A percentile compares a stretch with the other conserved stretches of the same genome.
These are phyloP conservation scores for Himalopsyche kuldschensis DNA, from an alignment of 2,888 invertebrate species.

Conservation along the genomic window DNA sequence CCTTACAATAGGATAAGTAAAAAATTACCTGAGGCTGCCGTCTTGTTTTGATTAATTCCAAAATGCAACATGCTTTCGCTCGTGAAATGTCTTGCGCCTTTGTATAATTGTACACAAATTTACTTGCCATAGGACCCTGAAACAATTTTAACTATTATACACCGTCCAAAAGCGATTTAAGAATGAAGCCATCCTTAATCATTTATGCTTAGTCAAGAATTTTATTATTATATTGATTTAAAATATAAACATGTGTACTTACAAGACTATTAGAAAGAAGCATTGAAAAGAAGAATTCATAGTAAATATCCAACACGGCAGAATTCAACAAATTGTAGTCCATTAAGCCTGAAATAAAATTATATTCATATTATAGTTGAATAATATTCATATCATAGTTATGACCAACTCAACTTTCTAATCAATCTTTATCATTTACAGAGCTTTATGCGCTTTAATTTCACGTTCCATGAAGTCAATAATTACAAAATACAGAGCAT, in stretches of 20 bases:
- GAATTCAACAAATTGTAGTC: conserved; percentile 51
- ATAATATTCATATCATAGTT: no score
- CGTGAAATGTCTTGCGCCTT: conserved; percentile 55
- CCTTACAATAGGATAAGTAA: neutral
- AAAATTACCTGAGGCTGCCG: conserved; percentile 49
- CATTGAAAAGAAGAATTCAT: conserved; percentile 53
- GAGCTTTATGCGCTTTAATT: no score
- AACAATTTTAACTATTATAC: conserved; percentile 39
- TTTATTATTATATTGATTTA: no score
- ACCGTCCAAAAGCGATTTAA: neutral
- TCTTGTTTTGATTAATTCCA: conserved; percentile 50
- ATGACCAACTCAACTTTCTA: no score
- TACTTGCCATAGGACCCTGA: conserved; percentile 52
- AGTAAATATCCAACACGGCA: conserved; percentile 50
- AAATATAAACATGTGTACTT: no score
- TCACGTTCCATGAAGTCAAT: no score
- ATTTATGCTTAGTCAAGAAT: no score
- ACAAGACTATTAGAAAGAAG: conserved; percentile 46
- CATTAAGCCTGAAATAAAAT: conserved; percentile 41
- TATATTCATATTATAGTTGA: no score
- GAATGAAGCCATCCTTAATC: neutral
- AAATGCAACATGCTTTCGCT: conserved; percentile 48
- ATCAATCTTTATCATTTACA: no score
- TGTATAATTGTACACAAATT: conserved; percentile 53
- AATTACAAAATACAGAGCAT: no score